These are phyloP conservation scores for Netelia inedita DNA, from an alignment of 2,888 invertebrate species.

Conservation along the genomic window DNA sequence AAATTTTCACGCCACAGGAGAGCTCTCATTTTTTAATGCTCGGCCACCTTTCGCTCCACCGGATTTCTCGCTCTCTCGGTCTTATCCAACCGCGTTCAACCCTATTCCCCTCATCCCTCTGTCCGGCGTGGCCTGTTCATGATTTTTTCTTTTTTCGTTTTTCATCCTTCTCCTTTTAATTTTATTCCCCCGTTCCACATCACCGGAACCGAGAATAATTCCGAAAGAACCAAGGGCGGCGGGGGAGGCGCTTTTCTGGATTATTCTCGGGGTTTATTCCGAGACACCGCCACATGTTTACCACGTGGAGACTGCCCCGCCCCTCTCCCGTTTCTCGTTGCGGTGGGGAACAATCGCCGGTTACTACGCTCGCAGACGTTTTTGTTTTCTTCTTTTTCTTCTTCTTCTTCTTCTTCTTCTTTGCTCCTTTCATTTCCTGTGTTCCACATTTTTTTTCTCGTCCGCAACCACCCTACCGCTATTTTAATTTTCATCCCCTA, in stretches of 20 bases:
- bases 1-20: slow-evolving; percentile 26
- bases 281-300: slow-evolving; percentile 19
- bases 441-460: neutral
- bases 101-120: slow-evolving; percentile 11
- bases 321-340: neutral
- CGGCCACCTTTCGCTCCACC: slow-evolving; percentile 16
- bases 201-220: neutral
- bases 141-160: slow-evolving; percentile 29
- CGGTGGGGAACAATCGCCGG: slow-evolving; percentile 50
- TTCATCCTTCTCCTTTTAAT: slow-evolving; percentile 54
- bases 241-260: slow-evolving; percentile 11
- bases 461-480: slow-evolving; percentile 36
- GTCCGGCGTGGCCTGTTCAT: neutral
- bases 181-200: slow-evolving; percentile 36
- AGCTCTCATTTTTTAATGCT: slow-evolving; percentile 55
- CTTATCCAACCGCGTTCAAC: slow-evolving; percentile 53
- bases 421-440: neutral
- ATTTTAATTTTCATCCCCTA: slow-evolving; percentile 57
- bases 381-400: slow-evolving; percentile 21
- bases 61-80: slow-evolving; percentile 16
- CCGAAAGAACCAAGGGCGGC: too few species aligned
- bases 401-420: neutral
- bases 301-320: slow-evolving; percentile 38
- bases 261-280: slow-evolving; percentile 47
- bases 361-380: slow-evolving; percentile 18